A percentile compares a stretch with the other conserved stretches of the same genome.
Evolutionary conservation across 2,797 vertebrate species (phyloP).

Genomic region (Mormyrus proboscirostris): DNA sequence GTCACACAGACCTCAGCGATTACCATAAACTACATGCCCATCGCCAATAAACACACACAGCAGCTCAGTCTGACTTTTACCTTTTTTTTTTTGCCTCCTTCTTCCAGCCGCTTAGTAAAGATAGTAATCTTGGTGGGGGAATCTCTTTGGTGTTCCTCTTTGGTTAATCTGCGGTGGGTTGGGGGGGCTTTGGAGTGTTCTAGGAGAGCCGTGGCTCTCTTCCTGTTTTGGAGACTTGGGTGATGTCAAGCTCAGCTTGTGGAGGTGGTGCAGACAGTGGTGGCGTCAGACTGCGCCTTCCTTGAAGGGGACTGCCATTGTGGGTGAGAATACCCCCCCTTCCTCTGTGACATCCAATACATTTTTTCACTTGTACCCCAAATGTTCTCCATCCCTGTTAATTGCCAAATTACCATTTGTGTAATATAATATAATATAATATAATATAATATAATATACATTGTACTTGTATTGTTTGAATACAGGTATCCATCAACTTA

Average conservation of each 20-base stretch:
- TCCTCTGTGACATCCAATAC: neutral
- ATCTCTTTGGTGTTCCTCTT: conserved; percentile 8
- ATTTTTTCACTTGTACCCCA: neutral
- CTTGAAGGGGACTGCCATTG: conserved; percentile 32
- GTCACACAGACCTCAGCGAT: conserved; percentile 54
- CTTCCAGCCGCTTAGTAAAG: conserved; percentile 41
- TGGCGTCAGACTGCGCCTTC: conserved; percentile 33
- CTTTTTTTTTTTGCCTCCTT: conserved; percentile 31
- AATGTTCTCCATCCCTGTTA: neutral
- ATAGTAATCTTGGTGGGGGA: conserved; percentile 34
- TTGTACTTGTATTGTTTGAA: neutral
- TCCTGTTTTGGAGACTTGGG: conserved; percentile 41
- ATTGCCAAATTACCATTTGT: neutral
- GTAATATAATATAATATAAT: neutral
- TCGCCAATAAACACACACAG: conserved; percentile 59
- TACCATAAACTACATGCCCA: conserved; percentile 47
- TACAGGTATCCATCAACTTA: neutral
- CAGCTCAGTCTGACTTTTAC: conserved; percentile 41
- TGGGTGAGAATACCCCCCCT: conserved; percentile 20
- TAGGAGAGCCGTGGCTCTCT: conserved; percentile 13
- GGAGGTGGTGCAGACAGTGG: conserved; percentile 18
- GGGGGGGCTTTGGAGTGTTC: conserved; percentile 25
- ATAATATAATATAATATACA: neutral
- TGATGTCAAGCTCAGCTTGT: conserved; percentile 53
- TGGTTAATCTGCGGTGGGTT: neutral